phyloP scores from a whole-genome alignment of 2,797 vertebrate genomes.

The Sebastes nivosus region DNA sequence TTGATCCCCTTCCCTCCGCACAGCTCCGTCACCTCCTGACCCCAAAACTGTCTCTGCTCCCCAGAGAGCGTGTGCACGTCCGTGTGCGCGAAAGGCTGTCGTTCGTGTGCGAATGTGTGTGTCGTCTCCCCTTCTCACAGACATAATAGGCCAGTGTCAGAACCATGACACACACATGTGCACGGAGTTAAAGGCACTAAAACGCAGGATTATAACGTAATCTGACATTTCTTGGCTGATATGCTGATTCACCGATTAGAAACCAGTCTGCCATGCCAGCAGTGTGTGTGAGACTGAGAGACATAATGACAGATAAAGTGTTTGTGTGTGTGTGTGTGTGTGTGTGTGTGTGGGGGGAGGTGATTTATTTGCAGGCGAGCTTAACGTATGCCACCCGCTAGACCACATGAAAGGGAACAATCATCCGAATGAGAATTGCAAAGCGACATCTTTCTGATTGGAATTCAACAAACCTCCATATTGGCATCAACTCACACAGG shows the following conservation, averaged over 20 bases:
- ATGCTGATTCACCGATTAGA: slow-evolving; percentile 70
- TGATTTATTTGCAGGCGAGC: slow-evolving; percentile 30
- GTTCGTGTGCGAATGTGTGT: neutral
- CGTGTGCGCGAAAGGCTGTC: neutral
- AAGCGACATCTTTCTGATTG: slow-evolving; percentile 58
- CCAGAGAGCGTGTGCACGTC: neutral
- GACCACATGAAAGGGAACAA: slow-evolving; percentile 57
- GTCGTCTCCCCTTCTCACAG: slow-evolving; percentile 9
- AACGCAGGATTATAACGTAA: slow-evolving; percentile 61
- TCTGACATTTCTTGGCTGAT: slow-evolving; percentile 68
- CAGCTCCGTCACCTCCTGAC: slow-evolving; percentile 43
- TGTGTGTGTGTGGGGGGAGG: neutral
- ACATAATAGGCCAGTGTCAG: slow-evolving; percentile 37
- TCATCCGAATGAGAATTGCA: slow-evolving; percentile 56
- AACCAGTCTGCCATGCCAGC: slow-evolving; percentile 55
- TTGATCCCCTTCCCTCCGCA: slow-evolving; percentile 26
- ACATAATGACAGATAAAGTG: slow-evolving; percentile 41
- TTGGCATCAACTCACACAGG: slow-evolving; percentile 32
- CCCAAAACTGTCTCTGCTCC: slow-evolving; percentile 11
- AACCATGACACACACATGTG: slow-evolving; percentile 13
- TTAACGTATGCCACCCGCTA: slow-evolving; percentile 43
- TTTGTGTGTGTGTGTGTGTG: slow-evolving; percentile 7
- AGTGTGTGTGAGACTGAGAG: slow-evolving; percentile 21
- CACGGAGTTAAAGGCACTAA: slow-evolving; percentile 48
- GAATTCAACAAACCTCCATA: slow-evolving; percentile 43